phyloP scores from a whole-genome alignment of 1,140 invertebrate species.

The Pectinophora gossypiella region DNA sequence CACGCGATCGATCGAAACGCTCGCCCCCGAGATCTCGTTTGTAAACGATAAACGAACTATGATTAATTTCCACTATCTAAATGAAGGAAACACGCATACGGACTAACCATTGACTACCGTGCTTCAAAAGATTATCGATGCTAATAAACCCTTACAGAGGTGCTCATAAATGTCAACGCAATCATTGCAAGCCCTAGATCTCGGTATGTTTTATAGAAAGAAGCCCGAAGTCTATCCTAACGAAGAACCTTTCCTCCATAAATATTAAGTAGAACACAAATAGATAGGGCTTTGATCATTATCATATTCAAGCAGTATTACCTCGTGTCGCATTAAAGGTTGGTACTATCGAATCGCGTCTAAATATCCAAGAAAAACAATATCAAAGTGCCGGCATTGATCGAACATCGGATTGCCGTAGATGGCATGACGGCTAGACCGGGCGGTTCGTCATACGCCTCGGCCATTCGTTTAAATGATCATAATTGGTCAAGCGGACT shows the following conservation, averaged over 20 bases:
- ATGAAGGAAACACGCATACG: constrained; percentile 18
- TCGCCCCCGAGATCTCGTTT: constrained; percentile 28
- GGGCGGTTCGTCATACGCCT: constrained; percentile 47
- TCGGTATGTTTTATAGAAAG: too few species aligned
- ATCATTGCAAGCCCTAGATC: constrained; percentile 7
- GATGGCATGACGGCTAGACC: constrained; percentile 54
- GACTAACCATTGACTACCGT: constrained; percentile 1
- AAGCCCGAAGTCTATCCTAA: too few species aligned
- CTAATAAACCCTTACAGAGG: not conserved
- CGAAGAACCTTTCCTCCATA: constrained; percentile 15
- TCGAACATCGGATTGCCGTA: constrained; percentile 61
- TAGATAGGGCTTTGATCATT: constrained; percentile 18
- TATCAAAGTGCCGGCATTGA: constrained; percentile 52
- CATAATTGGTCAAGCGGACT: constrained; percentile 59
- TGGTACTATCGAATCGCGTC: constrained; percentile 42
- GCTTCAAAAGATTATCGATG: not conserved
- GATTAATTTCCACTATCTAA: constrained; percentile 29
- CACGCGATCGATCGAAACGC: constrained; percentile 32
- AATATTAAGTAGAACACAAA: constrained; percentile 23
- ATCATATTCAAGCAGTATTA: constrained; percentile 19
- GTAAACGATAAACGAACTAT: constrained; percentile 33
- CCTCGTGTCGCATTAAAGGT: constrained; percentile 17
- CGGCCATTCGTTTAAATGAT: constrained; percentile 59
- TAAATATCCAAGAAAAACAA: constrained; percentile 58
- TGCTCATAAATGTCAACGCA: constrained; percentile 16